Evolutionary conservation across 2,888 invertebrate genomes (phyloP), one percentile per base, ranked within the genome.

Genomic region (Cenopis cana): DNA sequence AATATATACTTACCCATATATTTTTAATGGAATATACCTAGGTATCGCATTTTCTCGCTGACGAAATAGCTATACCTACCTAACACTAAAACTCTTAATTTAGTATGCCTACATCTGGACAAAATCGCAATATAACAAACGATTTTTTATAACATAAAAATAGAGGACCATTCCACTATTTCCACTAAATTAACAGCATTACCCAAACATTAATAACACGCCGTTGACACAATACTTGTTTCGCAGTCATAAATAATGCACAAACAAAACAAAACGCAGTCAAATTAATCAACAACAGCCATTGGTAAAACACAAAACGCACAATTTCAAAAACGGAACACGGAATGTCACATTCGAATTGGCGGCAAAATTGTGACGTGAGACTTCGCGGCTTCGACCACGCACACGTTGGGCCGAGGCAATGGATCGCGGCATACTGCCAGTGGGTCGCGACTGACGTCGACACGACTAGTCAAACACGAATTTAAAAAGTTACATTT

Each of bases 371-470:
- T 73, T 73, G 46, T 61, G 57, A 57, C 67, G 68, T 70, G 76
- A 76, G 77, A 78, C 73, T 74, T 72, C 65, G 72, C 73, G 75
- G 76, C 76, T 76, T 74, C 69, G 72, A 59, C 76, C 55, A 49
- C 72, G 50, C 73, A 72, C 74, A 76, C 82, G 80, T 80, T 79
- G 61, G 69, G 36, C 65, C 77, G 69, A 72, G 76, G 78, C 82
- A 76, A 77, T 76, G 77, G 79, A 74, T 72, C 83, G 78, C 78
- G 81, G 78, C 76, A 76, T 77, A 84, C 84, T 84, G 81, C 73
- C 62, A 73, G 73, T 59, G 68, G 73, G 72, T 61, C 69, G 68
- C 68, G 60, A 69, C 56, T 74, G 61, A 67, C 71, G 71, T 72
- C 64, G 64, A 38, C 69, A 65, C 57, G 64, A 65, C 68, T 68